Percentiles rank a stretch among this genome's conserved stretches.
phyloP scores from a whole-genome alignment of 1,140 invertebrate genomes.

The Maconellicoccus hirsutus region DNA sequence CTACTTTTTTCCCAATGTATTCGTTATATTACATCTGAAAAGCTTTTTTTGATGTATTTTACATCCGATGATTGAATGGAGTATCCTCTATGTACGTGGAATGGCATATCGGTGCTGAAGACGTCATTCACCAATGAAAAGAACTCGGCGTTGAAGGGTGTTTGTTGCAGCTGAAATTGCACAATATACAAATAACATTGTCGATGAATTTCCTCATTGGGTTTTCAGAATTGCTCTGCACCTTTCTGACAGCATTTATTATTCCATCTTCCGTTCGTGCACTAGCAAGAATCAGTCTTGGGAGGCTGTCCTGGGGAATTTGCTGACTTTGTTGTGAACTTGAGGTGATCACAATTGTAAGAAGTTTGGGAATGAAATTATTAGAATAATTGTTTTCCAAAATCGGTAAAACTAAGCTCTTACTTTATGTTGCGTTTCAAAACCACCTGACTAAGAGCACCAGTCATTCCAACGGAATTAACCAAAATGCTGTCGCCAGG shows the following conservation, averaged over 20 bases:
- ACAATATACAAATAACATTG: background rate
- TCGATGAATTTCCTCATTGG: background rate
- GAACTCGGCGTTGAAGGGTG: constrained; percentile 33
- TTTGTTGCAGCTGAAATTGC: constrained; percentile 10
- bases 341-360: no score
- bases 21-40: background rate
- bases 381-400: no score
- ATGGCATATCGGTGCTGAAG: constrained; percentile 24
- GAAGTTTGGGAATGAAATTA: no score
- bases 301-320: constrained; percentile 27
- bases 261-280: constrained; percentile 29
- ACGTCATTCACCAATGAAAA: constrained; percentile 37
- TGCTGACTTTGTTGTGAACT: no score
- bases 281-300: constrained; percentile 29
- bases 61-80: background rate
- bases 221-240: constrained; percentile 17
- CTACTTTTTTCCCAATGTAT: background rate
- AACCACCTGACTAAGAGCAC: constrained; percentile 46
- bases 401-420: no score
- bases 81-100: constrained; percentile 16
- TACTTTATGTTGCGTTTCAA: constrained; percentile 34
- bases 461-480: constrained; percentile 51
- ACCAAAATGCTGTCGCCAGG: constrained; percentile 39
- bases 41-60: background rate
- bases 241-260: constrained; percentile 26